phyloP scores from a whole-genome alignment of 2,113 vertebrate genomes.

The Nothoprocta perdicaria region DNA sequence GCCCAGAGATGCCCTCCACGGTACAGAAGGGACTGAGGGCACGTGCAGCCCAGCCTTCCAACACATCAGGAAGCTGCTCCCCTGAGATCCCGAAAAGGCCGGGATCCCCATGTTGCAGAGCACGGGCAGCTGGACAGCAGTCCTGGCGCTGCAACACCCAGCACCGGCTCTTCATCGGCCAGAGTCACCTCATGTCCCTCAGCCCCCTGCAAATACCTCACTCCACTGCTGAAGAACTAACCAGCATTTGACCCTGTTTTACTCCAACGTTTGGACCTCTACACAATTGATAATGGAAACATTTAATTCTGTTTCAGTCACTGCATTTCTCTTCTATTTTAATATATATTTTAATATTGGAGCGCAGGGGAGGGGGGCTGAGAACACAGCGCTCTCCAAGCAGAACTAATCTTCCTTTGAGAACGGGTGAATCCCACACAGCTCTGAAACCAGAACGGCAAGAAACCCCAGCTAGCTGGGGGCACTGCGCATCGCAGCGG shows the following conservation, averaged over 20 bases:
- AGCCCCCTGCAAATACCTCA: background rate
- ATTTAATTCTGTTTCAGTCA: constrained; percentile 30
- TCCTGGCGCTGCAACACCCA: rapidly evolving
- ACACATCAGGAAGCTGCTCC: background rate
- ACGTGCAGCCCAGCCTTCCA: background rate
- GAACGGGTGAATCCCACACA: background rate
- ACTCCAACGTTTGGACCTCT: background rate
- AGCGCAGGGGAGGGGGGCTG: background rate
- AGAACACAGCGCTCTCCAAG: constrained; percentile 15
- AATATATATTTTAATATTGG: constrained; percentile 37
- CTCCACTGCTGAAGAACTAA: background rate
- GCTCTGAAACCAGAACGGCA: rapidly evolving
- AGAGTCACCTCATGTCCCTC: background rate
- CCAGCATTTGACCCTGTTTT: background rate
- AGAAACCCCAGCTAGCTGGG: background rate
- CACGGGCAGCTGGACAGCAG: background rate
- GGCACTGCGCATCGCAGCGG: background rate
- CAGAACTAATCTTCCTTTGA: constrained; percentile 56
- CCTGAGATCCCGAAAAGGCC: background rate
- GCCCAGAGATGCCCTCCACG: background rate
- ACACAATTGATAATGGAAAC: background rate
- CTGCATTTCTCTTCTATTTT: background rate
- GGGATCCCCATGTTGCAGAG: rapidly evolving
- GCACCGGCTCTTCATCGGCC: rapidly evolving
- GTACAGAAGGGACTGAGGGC: background rate